Percentiles rank a stretch among this genome's conserved stretches.
Conservation (phyloP, 1,140 invertebrate species). For the Homalodisca vitripennis region DNA sequence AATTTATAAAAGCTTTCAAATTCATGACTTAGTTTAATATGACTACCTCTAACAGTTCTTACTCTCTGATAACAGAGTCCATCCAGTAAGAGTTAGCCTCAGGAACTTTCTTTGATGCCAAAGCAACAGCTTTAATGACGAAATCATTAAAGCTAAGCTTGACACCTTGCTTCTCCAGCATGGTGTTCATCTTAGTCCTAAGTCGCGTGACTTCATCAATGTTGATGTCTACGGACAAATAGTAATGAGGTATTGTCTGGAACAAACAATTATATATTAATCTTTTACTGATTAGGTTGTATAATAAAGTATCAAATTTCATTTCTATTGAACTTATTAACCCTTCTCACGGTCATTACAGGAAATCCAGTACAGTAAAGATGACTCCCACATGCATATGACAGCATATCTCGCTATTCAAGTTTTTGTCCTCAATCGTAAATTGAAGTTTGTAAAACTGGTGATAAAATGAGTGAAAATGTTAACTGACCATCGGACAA, state of each 20-base stretch:
- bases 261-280: background rate
- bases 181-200: constrained; percentile 66
- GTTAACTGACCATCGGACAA: no score
- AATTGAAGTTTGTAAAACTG: no score
- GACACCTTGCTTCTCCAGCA: constrained; percentile 75
- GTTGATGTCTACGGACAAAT: constrained; percentile 83
- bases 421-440: no score
- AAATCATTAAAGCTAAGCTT: constrained; percentile 97
- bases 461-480: no score
- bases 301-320: background rate
- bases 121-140: constrained; percentile 92
- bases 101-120: constrained; percentile 90
- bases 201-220: constrained; percentile 71
- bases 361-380: no score
- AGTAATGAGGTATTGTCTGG: constrained; percentile 93
- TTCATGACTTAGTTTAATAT: background rate
- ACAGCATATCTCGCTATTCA: no score
- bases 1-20: background rate
- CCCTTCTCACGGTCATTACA: no score
- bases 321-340: no score
- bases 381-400: no score
- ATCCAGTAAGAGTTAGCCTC: constrained; percentile 96
- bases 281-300: background rate
- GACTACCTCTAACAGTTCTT: constrained; percentile 47
- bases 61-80: constrained; percentile 93